Conservation (phyloP, 1,140 invertebrate species). For the Dryas iulia region DNA sequence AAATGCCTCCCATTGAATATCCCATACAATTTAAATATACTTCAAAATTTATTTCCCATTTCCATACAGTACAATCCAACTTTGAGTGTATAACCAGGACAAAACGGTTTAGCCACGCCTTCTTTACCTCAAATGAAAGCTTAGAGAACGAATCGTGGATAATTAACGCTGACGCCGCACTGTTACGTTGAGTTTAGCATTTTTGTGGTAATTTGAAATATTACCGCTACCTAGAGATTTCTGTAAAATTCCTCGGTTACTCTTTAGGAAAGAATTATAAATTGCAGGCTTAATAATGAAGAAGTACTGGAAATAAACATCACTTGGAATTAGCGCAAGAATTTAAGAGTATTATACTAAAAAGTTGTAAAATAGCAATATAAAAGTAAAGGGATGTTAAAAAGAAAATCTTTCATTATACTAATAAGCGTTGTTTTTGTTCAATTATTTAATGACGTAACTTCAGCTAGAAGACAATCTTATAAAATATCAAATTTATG, state of each 20-base stretch:
- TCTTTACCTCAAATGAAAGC: neutral
- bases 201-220: constrained; percentile 16
- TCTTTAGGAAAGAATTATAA: neutral
- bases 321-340: neutral
- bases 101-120: neutral
- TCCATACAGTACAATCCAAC: neutral
- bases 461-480: no score
- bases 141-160: neutral
- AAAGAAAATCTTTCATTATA: no score
- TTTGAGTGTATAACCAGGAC: neutral
- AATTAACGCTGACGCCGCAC: constrained; percentile 6
- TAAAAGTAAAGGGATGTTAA: no score
- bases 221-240: neutral
- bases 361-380: neutral
- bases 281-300: neutral
- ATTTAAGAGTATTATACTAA: neutral
- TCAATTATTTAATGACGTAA: no score
- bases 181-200: constrained; percentile 7
- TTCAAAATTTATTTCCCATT: neutral
- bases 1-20: no score
- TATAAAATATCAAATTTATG: no score
- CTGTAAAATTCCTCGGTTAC: neutral
- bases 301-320: neutral
- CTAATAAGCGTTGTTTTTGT: no score
- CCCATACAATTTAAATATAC: neutral